Evolutionary conservation across 2,888 invertebrate species (phyloP).

Genomic region (Apodemia hepburni): DNA sequence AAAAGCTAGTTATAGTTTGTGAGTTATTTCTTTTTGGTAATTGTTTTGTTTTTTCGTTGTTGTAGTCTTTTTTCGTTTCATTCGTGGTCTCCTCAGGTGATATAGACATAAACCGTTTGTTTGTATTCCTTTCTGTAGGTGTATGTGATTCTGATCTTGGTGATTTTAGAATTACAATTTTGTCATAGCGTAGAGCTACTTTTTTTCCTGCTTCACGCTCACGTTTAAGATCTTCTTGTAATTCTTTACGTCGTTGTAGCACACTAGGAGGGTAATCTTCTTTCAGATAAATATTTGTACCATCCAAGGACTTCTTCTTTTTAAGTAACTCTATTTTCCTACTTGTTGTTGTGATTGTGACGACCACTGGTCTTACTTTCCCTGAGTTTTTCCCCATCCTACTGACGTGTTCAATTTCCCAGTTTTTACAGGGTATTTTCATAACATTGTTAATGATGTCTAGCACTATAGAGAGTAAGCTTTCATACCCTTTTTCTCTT

Average conservation of each 20-base stretch:
- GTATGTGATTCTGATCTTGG: no score
- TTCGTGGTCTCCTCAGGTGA: no score
- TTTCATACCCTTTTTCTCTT: constrained; percentile 27
- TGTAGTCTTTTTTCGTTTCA: no score
- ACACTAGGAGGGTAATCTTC: constrained; percentile 32
- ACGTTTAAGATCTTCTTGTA: constrained; percentile 30
- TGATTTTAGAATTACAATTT: constrained; percentile 28
- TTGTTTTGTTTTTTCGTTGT: no score
- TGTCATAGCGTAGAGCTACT: constrained; percentile 30
- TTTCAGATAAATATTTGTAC: constrained; percentile 30
- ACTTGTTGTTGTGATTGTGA: constrained; percentile 28
- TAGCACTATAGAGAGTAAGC: constrained; percentile 19
- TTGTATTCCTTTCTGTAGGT: no score
- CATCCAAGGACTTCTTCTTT: constrained; percentile 26
- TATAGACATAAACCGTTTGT: no score
- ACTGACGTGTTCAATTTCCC: constrained; percentile 28
- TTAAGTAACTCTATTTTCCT: constrained; percentile 33
- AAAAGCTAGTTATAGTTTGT: no score
- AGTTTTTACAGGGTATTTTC: constrained; percentile 25
- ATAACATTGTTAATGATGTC: constrained; percentile 26
- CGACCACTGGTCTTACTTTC: constrained; percentile 26
- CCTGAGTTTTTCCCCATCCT: constrained; percentile 25
- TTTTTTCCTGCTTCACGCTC: constrained; percentile 29
- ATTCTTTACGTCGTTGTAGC: constrained; percentile 32
- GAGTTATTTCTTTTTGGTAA: no score